phyloP scores from a whole-genome alignment of 1,140 invertebrate species.

The Condylostylus longicornis region DNA sequence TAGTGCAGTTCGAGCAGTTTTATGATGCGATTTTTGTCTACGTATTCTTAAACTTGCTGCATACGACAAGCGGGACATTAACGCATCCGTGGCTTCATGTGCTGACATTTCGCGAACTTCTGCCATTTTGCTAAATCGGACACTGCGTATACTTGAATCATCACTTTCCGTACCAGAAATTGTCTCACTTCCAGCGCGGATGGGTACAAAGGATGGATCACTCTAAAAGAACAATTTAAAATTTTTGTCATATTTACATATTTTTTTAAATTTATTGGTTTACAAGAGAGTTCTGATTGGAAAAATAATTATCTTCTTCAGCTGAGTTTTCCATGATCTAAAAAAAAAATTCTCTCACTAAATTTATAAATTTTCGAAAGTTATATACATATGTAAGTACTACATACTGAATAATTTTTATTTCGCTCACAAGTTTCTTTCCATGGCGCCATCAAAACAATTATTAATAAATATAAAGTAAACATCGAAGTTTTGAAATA shows the following conservation, averaged over 20 bases:
- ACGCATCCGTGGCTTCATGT: slow-evolving; percentile 64
- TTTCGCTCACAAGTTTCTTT: slow-evolving; percentile 54
- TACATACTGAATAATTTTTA: slow-evolving; percentile 45
- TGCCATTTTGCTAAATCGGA: slow-evolving; percentile 70
- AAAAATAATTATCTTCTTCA: slow-evolving; percentile 48
- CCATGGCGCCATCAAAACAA: slow-evolving; percentile 71
- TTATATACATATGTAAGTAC: slow-evolving; percentile 4
- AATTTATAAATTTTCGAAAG: slow-evolving; percentile 6
- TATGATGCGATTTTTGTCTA: slow-evolving; percentile 31
- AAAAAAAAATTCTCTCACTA: background rate
- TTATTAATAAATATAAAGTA: slow-evolving; percentile 63
- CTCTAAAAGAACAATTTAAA: slow-evolving; percentile 39
- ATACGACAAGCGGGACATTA: slow-evolving; percentile 72
- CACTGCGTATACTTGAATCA: slow-evolving; percentile 57
- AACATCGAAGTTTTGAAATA: slow-evolving; percentile 83
- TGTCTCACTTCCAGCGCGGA: slow-evolving; percentile 46
- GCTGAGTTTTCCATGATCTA: slow-evolving; percentile 18
- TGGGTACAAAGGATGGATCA: slow-evolving; percentile 67
- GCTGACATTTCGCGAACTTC: slow-evolving; percentile 72
- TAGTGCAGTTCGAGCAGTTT: slow-evolving; percentile 57
- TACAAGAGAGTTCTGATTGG: slow-evolving; percentile 14
- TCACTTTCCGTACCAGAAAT: slow-evolving; percentile 70
- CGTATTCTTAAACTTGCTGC: slow-evolving; percentile 54
- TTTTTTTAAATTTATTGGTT: background rate
- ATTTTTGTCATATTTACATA: background rate